phyloP scores from a whole-genome alignment of 2,888 invertebrate genomes.

The Philaethria dido region DNA sequence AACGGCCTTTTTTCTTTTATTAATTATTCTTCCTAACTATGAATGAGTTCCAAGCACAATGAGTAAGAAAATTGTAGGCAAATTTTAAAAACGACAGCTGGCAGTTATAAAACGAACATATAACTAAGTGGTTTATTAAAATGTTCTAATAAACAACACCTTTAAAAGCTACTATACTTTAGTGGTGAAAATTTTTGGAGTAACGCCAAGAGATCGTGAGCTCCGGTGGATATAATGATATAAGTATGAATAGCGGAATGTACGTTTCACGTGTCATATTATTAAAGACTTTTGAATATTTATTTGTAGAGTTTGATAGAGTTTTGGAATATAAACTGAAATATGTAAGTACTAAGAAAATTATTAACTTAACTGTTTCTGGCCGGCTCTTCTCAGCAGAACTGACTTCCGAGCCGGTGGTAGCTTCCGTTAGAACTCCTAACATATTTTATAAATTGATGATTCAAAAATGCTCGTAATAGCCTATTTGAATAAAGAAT shows the following conservation, averaged over 20 bases:
- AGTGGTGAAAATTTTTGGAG: slow-evolving; percentile 25
- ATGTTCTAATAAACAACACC: slow-evolving; percentile 38
- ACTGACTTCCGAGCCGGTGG: too few relatives aligned
- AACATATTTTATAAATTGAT: too few relatives aligned
- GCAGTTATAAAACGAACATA: slow-evolving; percentile 9
- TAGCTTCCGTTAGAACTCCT: too few relatives aligned
- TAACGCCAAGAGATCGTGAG: slow-evolving; percentile 28
- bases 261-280: slow-evolving; percentile 8
- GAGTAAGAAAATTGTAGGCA: not conserved
- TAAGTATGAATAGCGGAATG: slow-evolving; percentile 2
- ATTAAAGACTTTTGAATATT: not conserved
- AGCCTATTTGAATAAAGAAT: too few relatives aligned
- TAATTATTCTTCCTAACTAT: too few relatives aligned
- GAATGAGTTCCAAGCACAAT: too few relatives aligned
- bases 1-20: too few relatives aligned
- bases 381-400: too few relatives aligned
- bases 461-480: too few relatives aligned
- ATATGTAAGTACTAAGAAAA: too few relatives aligned
- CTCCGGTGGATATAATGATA: slow-evolving; percentile 13
- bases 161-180: slow-evolving; percentile 27
- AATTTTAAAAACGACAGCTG: slow-evolving; percentile 1
- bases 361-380: too few relatives aligned
- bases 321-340: not conserved
- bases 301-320: not conserved
- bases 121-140: slow-evolving; percentile 31